Percentiles rank a stretch among this genome's conserved stretches.
Conservation (phyloP, 2,888 invertebrate species). For the Zele albiditarsus region DNA sequence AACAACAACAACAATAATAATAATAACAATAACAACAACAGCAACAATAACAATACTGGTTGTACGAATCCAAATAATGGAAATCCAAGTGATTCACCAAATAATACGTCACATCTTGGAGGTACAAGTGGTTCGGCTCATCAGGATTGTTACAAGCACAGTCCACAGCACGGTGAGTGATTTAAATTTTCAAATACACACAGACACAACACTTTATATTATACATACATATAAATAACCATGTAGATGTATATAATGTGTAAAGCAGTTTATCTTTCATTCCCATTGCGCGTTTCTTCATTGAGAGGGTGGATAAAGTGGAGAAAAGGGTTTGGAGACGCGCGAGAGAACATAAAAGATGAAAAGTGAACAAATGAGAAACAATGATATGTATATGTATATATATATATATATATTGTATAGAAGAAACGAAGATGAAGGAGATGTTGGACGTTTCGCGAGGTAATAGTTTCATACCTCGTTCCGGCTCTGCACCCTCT, state of each 20-base stretch:
- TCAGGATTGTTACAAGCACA: conserved; percentile 71
- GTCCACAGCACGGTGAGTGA: conserved; percentile 71
- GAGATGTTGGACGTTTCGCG: conserved; percentile 65
- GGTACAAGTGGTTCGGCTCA: conserved; percentile 63
- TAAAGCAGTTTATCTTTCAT: conserved; percentile 31
- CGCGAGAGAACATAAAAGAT: too few species aligned
- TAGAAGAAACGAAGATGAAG: conserved; percentile 43
- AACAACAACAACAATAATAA: conserved; percentile 41
- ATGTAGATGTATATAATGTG: conserved; percentile 14
- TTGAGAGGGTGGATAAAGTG: conserved; percentile 31
- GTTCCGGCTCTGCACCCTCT: conserved; percentile 73
- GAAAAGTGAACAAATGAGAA: conserved; percentile 6
- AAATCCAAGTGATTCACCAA: conserved; percentile 62
- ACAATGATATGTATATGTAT: not conserved
- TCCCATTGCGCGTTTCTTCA: conserved; percentile 25
- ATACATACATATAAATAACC: not conserved
- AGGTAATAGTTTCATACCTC: conserved; percentile 73
- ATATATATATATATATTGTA: not conserved
- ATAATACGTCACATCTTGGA: conserved; percentile 65
- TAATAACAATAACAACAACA: conserved; percentile 46
- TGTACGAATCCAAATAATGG: conserved; percentile 64
- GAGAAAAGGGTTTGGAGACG: conserved; percentile 41
- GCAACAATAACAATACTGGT: conserved; percentile 57
- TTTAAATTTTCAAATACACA: conserved; percentile 12
- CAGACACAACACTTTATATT: not conserved